Evolutionary conservation across 2,888 invertebrate species (phyloP).

Genomic region (Hyles lineata): DNA sequence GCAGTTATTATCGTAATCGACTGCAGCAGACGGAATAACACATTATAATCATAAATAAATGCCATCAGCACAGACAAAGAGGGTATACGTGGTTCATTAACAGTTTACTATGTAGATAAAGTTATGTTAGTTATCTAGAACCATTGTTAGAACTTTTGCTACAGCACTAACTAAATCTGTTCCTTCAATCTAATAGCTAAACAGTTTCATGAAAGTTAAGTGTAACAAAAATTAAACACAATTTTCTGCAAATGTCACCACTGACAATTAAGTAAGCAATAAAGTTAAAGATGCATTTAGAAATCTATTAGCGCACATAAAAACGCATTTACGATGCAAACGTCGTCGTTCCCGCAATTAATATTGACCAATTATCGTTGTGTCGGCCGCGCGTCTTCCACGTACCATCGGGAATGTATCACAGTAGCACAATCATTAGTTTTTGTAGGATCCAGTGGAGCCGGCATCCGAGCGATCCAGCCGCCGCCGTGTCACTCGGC

Average conservation of each 20-base stretch:
- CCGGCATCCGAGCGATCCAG: constrained; percentile 46
- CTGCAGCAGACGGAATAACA: constrained; percentile 62
- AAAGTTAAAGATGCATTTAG: background rate
- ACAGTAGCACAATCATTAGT: constrained; percentile 33
- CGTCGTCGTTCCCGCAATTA: constrained; percentile 10
- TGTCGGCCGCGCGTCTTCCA: constrained; percentile 38
- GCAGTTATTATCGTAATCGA: constrained; percentile 60
- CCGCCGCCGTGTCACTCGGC: constrained; percentile 71
- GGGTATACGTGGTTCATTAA: background rate
- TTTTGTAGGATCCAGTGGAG: constrained; percentile 41
- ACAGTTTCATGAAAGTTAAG: too few species aligned
- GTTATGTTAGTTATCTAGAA: constrained; percentile 6
- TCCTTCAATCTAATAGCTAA: too few species aligned
- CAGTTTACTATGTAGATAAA: background rate
- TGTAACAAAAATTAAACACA: background rate
- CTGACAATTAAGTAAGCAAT: background rate
- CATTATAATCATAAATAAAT: constrained; percentile 53
- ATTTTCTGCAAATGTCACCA: background rate
- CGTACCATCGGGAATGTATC: constrained; percentile 37
- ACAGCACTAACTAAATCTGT: background rate
- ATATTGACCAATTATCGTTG: constrained; percentile 35
- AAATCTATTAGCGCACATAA: background rate
- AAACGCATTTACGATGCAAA: background rate
- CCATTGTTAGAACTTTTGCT: background rate
- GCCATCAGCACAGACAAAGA: constrained; percentile 30